These are phyloP conservation scores for Nesogale talazaci DNA, from an alignment of 2,113 vertebrate genomes.

Conservation along the genomic window DNA sequence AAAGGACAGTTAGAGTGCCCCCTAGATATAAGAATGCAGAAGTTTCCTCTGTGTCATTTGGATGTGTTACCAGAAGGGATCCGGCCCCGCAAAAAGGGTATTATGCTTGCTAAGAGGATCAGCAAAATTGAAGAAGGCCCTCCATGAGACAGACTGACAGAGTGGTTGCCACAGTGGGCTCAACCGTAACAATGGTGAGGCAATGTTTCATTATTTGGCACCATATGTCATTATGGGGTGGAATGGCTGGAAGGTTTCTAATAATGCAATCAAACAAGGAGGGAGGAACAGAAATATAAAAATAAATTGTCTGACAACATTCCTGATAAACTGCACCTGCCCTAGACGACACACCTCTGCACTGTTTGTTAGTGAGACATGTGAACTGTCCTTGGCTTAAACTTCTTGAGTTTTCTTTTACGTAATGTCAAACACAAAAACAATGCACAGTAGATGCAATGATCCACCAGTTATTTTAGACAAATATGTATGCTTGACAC, in stretches of 20 bases:
- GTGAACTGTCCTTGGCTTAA: not conserved
- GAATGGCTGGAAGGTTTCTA: too few species aligned
- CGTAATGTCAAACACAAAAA: not conserved
- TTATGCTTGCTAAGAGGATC: not conserved
- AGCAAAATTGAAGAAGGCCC: not conserved
- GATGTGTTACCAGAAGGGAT: not conserved
- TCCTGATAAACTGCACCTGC: too few species aligned
- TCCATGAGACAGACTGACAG: too few species aligned
- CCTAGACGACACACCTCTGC: not conserved
- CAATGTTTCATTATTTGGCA: too few species aligned
- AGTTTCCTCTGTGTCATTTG: not conserved
- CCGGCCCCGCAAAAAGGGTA: not conserved
- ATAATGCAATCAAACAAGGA: too few species aligned
- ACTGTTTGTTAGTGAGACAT: not conserved
- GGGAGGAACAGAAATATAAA: not conserved
- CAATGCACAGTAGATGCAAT: not conserved
- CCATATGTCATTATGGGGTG: not conserved
- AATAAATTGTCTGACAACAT: not conserved
- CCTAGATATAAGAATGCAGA: not conserved
- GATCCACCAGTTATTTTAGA: conserved; percentile 18
- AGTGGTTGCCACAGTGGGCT: too few species aligned
- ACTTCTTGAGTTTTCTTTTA: not conserved
- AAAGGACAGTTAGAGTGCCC: not conserved
- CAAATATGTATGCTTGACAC: not conserved
- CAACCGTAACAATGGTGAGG: not conserved